phyloP scores from a whole-genome alignment of 2,797 vertebrate genomes.

The Hydrolagus colliei region DNA sequence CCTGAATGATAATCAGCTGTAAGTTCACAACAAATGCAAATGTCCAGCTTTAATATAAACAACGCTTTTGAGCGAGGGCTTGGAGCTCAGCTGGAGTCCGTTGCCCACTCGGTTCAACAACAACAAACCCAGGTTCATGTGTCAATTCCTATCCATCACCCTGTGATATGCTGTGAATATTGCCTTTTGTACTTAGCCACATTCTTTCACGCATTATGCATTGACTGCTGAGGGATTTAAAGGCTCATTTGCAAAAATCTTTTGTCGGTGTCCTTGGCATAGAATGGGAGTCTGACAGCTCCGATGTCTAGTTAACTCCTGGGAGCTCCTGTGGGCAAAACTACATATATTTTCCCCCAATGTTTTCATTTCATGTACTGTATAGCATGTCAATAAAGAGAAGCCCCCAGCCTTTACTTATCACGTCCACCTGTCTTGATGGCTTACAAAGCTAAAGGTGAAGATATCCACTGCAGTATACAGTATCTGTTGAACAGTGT shows the following conservation, averaged over 20 bases:
- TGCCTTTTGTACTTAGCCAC: constrained; percentile 77
- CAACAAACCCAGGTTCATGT: constrained; percentile 93
- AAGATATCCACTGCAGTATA: not conserved
- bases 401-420: constrained; percentile 30
- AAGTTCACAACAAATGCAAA: constrained; percentile 32
- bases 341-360: constrained; percentile 51
- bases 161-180: constrained; percentile 77
- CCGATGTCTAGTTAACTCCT: constrained; percentile 63
- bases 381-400: constrained; percentile 52
- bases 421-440: not conserved
- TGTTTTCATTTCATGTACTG: constrained; percentile 50
- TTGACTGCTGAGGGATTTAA: constrained; percentile 95
- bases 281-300: constrained; percentile 67
- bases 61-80: constrained; percentile 61
- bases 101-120: constrained; percentile 66
- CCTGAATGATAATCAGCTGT: constrained; percentile 28
- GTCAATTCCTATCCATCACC: constrained; percentile 97
- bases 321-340: constrained; percentile 56
- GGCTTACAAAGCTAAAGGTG: not conserved
- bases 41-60: constrained; percentile 29
- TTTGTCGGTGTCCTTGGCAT: constrained; percentile 82
- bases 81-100: constrained; percentile 80
- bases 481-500: not conserved
- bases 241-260: constrained; percentile 98
- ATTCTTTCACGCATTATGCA: constrained; percentile 91